Evolutionary conservation across 2,797 vertebrate genomes (phyloP), one percentile per base, ranked within the genome.

Genomic region (Pogonophryne albipinna): DNA sequence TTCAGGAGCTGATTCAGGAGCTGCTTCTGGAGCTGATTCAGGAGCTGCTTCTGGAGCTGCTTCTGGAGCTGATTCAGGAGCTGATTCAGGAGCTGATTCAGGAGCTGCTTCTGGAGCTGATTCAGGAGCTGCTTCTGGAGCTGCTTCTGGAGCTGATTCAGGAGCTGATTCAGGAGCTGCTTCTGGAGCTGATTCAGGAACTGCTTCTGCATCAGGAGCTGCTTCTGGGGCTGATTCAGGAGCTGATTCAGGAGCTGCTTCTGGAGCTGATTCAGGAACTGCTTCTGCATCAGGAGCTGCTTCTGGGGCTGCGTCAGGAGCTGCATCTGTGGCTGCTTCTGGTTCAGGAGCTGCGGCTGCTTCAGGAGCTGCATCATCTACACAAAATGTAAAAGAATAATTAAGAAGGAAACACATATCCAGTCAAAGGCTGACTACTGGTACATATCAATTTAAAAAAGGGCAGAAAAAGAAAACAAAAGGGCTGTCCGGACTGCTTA

Each of bases 381-480:
- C n/a, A 78, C 17, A 59, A 17, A 74, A 73, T 57, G 27, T n/a
- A 58, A 66, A 0, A 69, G 49, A 83, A 62, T 17, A 57, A 60
- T 69, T 9, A 80, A 74, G 56, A 19, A 85, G 41, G 38, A 7
- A 71, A 14, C 15, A n/a, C 41, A 76, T 6, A 63, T 46, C 8
- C 23, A 64, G 45, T 44, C 15, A 58, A 23, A 42, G 20, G 16
- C 20, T 19, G 45, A 50, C n/a, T 20, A 31, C 20, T 57, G 41
- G 58, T 53, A 74, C 20, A 74, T 16, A 60, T 70, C 50, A 38
- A 10, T 67, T 83, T 73, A 31, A 77, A 62, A 80, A 52, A 46
- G 19, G 7, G 9, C 31, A 15, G n/a, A 5, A 14, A 42, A 34
- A 15, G 8, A 9, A 4, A 38, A 38, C 34, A 61, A 59, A 27